A percentile compares a stretch with the other conserved stretches of the same genome.
These are phyloP conservation scores for Microplitis mediator DNA, from an alignment of 1,140 invertebrate genomes.

Conservation along the genomic window DNA sequence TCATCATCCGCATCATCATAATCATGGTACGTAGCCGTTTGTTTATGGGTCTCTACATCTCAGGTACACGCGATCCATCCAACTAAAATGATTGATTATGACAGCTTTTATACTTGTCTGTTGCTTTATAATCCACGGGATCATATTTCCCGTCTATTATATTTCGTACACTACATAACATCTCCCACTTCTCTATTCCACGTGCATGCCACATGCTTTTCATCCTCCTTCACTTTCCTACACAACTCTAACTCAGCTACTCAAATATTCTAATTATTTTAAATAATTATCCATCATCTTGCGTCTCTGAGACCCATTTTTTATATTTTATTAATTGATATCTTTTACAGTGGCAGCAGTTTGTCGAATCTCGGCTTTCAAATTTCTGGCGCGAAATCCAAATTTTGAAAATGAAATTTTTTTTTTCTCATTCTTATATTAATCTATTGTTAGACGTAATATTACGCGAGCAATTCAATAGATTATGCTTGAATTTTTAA, in stretches of 20 bases:
- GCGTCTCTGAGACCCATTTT: too few species aligned
- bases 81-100: slow-evolving; percentile 56
- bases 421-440: neutral
- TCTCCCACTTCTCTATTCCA: neutral
- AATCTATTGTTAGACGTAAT: neutral
- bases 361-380: too few species aligned
- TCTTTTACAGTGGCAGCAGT: too few species aligned
- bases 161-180: neutral
- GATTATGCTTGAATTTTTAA: slow-evolving; percentile 55
- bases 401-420: neutral
- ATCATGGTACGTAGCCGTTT: slow-evolving; percentile 55
- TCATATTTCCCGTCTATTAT: slow-evolving; percentile 39
- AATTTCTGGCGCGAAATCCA: neutral
- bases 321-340: too few species aligned
- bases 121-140: slow-evolving; percentile 33
- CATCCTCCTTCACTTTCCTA: neutral
- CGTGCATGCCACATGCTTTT: slow-evolving; percentile 33
- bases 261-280: neutral
- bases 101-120: slow-evolving; percentile 39
- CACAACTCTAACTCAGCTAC: neutral
- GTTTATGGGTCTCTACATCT: slow-evolving; percentile 32
- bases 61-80: slow-evolving; percentile 51
- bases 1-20: slow-evolving; percentile 31
- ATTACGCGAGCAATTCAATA: slow-evolving; percentile 33
- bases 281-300: neutral